phyloP scores from a whole-genome alignment of 2,888 invertebrate species.

The Punctoribates punctum region DNA sequence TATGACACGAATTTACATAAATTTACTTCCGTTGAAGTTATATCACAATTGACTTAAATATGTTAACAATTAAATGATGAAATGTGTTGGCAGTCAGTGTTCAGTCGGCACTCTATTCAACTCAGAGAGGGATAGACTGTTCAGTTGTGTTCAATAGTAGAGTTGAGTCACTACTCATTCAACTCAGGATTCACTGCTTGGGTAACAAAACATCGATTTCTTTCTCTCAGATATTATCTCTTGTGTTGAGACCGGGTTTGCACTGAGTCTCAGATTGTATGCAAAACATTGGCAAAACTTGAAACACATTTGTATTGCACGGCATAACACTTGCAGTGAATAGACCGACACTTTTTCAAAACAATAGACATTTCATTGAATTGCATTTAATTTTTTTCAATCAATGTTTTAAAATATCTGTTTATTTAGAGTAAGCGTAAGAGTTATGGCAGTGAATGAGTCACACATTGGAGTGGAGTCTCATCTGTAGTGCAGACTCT shows the following conservation, averaged over 20 bases:
- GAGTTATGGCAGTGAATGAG: background rate
- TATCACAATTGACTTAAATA: too few species aligned
- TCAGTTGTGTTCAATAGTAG: background rate
- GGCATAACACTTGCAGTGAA: too few species aligned
- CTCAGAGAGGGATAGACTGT: too few species aligned
- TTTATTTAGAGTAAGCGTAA: background rate
- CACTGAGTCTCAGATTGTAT: background rate
- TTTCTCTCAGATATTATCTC: conserved; percentile 8
- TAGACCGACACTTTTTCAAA: too few species aligned
- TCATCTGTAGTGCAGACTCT: background rate
- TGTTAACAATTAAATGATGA: too few species aligned
- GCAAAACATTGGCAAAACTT: background rate
- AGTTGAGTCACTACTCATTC: conserved; percentile 7
- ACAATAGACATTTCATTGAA: too few species aligned
- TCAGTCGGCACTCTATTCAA: too few species aligned
- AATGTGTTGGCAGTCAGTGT: too few species aligned
- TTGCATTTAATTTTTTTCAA: too few species aligned
- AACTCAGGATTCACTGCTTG: background rate
- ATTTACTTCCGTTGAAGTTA: too few species aligned
- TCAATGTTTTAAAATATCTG: background rate
- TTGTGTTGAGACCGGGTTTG: background rate
- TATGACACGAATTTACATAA: too few species aligned
- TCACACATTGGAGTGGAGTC: background rate
- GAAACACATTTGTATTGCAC: background rate
- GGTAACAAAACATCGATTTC: conserved; percentile 1